Conservation (phyloP, 2,797 vertebrate genomes). For the Tachyglossus aculeatus region DNA sequence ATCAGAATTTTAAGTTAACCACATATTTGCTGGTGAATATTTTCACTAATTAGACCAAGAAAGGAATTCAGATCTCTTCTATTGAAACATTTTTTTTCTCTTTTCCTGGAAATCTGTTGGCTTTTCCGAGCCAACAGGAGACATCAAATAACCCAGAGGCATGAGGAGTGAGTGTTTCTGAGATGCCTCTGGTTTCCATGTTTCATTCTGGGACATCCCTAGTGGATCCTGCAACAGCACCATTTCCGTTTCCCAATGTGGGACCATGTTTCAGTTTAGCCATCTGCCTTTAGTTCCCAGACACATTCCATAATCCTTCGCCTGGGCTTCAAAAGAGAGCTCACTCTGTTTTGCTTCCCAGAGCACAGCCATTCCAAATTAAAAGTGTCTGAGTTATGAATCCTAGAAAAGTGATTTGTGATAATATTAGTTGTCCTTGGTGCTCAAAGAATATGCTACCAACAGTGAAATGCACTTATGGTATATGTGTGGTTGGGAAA, state of each 20-base stretch:
- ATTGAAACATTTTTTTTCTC: background rate
- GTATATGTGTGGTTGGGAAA: too few species aligned
- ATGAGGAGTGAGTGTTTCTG: fast-evolving
- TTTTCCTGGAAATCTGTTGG: background rate
- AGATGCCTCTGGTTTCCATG: background rate
- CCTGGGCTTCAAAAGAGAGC: background rate
- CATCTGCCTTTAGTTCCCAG: background rate
- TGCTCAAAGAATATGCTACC: too few species aligned
- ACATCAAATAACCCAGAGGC: background rate
- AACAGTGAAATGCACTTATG: too few species aligned
- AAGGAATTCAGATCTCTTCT: background rate
- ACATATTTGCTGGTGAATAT: background rate
- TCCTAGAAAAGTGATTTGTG: too few species aligned
- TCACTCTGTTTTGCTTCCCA: background rate
- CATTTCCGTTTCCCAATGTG: background rate
- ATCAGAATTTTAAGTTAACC: fast-evolving
- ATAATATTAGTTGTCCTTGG: too few species aligned
- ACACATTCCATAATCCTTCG: background rate
- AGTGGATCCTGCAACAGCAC: background rate
- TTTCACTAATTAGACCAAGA: background rate
- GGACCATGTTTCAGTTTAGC: background rate
- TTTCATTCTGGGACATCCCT: background rate
- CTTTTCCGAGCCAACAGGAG: background rate
- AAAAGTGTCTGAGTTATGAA: too few species aligned
- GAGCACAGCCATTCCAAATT: too few species aligned